A percentile compares a stretch with the other conserved stretches of the same genome.
phyloP scores from a whole-genome alignment of 2,888 invertebrate genomes.

The Tetheella fluctuosa region DNA sequence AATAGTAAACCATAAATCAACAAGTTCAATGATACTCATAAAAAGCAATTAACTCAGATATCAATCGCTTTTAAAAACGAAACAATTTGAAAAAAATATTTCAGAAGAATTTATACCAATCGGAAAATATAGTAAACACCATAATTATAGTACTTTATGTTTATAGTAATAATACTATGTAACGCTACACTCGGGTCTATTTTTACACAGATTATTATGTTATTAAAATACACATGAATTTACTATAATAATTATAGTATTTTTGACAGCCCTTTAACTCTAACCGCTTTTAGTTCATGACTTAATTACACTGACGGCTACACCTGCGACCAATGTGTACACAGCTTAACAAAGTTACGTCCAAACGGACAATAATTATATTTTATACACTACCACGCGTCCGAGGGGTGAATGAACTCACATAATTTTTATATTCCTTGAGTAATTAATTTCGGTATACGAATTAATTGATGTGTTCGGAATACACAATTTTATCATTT shows the following conservation, averaged over 20 bases:
- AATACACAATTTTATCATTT: background rate
- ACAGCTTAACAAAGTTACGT: constrained; percentile 25
- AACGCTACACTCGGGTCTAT: too few species aligned
- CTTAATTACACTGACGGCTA: background rate
- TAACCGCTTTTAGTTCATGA: background rate
- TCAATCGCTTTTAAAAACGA: too few species aligned
- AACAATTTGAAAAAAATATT: too few species aligned
- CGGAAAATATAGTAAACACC: too few species aligned
- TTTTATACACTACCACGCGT: constrained; percentile 10
- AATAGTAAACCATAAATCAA: too few species aligned
- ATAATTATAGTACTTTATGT: too few species aligned
- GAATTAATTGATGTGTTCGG: background rate
- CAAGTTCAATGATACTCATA: too few species aligned
- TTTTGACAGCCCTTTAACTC: background rate
- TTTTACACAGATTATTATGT: too few species aligned
- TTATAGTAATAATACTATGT: too few species aligned
- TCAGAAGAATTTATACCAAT: too few species aligned
- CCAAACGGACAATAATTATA: constrained; percentile 24
- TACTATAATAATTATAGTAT: background rate
- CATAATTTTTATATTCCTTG: background rate
- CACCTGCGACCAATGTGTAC: constrained; percentile 23
- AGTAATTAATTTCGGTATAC: background rate
- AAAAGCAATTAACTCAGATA: too few species aligned
- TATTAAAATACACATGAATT: too few species aligned
- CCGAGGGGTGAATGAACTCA: constrained; percentile 25